phyloP scores from a whole-genome alignment of 2,888 invertebrate genomes.

The Strigamia crassipes region DNA sequence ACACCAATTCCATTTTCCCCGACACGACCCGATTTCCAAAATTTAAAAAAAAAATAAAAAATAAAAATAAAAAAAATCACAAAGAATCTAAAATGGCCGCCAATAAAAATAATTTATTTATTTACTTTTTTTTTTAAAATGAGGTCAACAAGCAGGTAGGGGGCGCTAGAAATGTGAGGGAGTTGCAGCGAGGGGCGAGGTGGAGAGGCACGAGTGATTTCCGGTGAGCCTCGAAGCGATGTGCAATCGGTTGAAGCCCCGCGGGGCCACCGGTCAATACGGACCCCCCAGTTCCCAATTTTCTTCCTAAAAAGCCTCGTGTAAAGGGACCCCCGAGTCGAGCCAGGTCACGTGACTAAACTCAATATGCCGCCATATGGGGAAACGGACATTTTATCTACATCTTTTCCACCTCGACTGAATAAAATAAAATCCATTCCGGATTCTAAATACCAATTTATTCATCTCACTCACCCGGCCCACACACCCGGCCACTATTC shows the following conservation, averaged over 20 bases:
- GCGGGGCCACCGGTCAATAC: constrained; percentile 25
- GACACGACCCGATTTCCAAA: neutral
- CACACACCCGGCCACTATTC: too few species aligned
- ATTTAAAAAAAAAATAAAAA: neutral
- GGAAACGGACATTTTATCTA: neutral
- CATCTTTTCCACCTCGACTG: too few species aligned
- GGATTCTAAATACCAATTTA: too few species aligned
- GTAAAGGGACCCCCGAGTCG: constrained; percentile 15
- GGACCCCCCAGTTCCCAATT: constrained; percentile 19
- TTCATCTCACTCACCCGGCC: too few species aligned
- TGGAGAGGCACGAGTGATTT: neutral
- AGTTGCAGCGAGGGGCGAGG: neutral
- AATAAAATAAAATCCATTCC: too few species aligned
- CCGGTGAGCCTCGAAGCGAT: constrained; percentile 15
- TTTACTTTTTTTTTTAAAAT: neutral
- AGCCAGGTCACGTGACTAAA: neutral
- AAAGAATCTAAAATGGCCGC: neutral
- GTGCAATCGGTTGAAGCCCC: constrained; percentile 29
- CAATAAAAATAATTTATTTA: neutral
- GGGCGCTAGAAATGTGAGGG: neutral
- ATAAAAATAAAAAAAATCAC: neutral
- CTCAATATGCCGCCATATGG: constrained; percentile 8
- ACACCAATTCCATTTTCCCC: neutral
- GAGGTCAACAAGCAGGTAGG: neutral
- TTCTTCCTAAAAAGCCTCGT: constrained; percentile 18